phyloP scores from a whole-genome alignment of 2,888 invertebrate genomes.

The Gibbula magus region DNA sequence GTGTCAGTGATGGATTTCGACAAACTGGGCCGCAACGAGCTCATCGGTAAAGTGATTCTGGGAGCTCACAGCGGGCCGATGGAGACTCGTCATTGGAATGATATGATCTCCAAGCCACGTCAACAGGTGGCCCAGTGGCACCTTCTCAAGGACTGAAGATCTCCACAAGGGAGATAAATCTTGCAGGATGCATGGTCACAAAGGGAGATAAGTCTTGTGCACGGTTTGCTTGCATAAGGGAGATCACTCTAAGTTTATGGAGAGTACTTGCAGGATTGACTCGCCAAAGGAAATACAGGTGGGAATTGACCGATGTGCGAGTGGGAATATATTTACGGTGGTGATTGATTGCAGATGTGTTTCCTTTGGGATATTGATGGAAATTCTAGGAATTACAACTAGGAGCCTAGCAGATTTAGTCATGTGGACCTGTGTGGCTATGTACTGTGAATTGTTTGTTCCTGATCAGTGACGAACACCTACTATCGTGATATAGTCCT shows the following conservation, averaged over 20 bases:
- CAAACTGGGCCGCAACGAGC: conserved; percentile 93
- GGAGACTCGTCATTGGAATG: conserved; percentile 98
- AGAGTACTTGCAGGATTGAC: conserved; percentile 17
- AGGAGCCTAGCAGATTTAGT: conserved; percentile 22
- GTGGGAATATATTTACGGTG: too few species aligned
- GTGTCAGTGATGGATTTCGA: conserved; percentile 98
- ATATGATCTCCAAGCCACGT: conserved; percentile 97
- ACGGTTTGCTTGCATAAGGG: not conserved
- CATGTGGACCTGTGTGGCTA: conserved; percentile 17
- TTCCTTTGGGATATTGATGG: conserved; percentile 1
- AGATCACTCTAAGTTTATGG: not conserved
- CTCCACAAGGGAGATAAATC: too few species aligned
- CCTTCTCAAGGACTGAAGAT: conserved; percentile 83
- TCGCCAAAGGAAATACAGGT: conserved; percentile 20
- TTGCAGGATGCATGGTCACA: not conserved
- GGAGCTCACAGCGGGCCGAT: conserved; percentile 88
- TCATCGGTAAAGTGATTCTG: conserved; percentile 84
- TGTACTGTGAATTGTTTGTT: conserved; percentile 7
- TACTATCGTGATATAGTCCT: conserved; percentile 17
- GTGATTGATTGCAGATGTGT: conserved; percentile 9
- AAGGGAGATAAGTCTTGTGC: conserved; percentile 2
- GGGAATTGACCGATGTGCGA: not conserved
- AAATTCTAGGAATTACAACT: conserved; percentile 5
- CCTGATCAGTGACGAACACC: conserved; percentile 8
- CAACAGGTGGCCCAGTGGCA: conserved; percentile 98